phyloP scores from a whole-genome alignment of 2,888 invertebrate genomes.

The Pardosa pseudoannulata region DNA sequence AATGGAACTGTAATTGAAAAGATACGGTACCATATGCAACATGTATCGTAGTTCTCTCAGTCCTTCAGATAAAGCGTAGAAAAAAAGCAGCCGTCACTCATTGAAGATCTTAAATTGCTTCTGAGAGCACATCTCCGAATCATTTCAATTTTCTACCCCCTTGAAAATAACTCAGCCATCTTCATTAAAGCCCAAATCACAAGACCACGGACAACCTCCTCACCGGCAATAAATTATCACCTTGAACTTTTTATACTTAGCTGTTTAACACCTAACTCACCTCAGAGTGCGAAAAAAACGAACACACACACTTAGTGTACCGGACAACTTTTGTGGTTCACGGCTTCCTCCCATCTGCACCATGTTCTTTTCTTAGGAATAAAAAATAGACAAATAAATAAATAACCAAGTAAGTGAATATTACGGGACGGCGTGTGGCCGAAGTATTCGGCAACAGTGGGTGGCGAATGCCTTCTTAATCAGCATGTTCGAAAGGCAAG shows the following conservation, averaged over 20 bases:
- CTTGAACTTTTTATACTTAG: not conserved
- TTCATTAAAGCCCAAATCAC: not conserved
- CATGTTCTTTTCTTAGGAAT: not conserved
- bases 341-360: not conserved
- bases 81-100: no score
- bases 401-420: constrained; percentile 51
- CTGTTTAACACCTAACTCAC: not conserved
- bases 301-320: not conserved
- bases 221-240: not conserved
- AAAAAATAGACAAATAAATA: constrained; percentile 29
- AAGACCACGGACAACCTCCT: not conserved
- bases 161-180: no score
- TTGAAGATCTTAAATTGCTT: no score
- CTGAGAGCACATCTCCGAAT: no score
- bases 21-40: no score
- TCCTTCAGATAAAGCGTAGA: no score
- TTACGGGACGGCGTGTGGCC: constrained; percentile 40
- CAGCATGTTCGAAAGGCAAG: constrained; percentile 20
- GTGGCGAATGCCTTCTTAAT: constrained; percentile 56
- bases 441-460: constrained; percentile 22
- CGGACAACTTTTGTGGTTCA: constrained; percentile 21
- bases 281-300: not conserved
- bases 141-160: no score
- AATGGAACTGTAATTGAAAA: no score
- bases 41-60: no score